These are phyloP conservation scores for Agrypnia vestita DNA, from an alignment of 1,140 invertebrate genomes.

Conservation along the genomic window DNA sequence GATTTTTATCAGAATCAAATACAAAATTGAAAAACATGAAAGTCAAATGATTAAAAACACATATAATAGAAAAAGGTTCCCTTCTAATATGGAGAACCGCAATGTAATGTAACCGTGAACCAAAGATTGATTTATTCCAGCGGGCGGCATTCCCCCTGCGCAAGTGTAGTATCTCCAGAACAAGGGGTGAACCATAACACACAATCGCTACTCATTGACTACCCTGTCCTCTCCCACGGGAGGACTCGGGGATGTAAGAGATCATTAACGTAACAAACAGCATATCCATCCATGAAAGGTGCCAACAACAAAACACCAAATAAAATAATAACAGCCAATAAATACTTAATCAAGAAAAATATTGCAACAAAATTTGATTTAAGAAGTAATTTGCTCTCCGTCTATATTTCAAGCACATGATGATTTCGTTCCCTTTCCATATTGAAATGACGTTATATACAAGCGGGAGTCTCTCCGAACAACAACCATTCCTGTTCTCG, in stretches of 20 bases:
- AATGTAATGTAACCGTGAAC: conserved; percentile 66
- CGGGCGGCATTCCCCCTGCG: conserved; percentile 69
- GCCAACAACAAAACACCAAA: conserved; percentile 57
- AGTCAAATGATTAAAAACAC: conserved; percentile 73
- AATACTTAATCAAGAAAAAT: conserved; percentile 62
- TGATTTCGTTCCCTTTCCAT: conserved; percentile 52
- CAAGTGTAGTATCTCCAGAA: conserved; percentile 70
- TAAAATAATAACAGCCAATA: conserved; percentile 61
- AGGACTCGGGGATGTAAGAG: conserved; percentile 26
- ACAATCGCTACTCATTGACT: conserved; percentile 3
- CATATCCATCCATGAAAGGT: conserved; percentile 50
- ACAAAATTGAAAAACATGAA: conserved; percentile 74
- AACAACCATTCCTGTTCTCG: conserved; percentile 16
- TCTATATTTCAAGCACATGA: conserved; percentile 41
- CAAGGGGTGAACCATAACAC: conserved; percentile 64
- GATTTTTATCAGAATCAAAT: conserved; percentile 72
- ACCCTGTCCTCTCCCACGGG: background rate
- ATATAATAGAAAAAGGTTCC: conserved; percentile 70
- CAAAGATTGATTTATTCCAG: conserved; percentile 62
- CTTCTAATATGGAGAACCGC: conserved; percentile 64
- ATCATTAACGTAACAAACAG: conserved; percentile 55
- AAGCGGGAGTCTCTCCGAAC: conserved; percentile 33
- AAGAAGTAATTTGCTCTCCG: conserved; percentile 59
- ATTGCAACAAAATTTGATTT: conserved; percentile 61
- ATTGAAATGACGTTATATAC: conserved; percentile 45